Evolutionary conservation across 1,140 invertebrate genomes (phyloP).

Genomic region (Bicyclus anynana): DNA sequence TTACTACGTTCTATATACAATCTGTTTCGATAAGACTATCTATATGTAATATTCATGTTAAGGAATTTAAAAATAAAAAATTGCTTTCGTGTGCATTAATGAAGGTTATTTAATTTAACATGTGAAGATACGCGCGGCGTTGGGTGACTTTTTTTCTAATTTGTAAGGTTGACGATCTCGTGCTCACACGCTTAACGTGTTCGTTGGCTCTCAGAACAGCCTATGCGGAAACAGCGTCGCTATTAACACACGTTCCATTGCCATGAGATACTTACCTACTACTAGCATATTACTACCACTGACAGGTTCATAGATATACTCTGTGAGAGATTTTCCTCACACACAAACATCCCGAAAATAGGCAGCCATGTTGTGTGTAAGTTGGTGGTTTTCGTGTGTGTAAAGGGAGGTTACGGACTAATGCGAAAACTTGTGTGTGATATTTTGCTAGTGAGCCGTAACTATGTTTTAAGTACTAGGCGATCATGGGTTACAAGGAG

Average conservation of each 20-base stretch:
- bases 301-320: slow-evolving; percentile 29
- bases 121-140: slow-evolving; percentile 38
- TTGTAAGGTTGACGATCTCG: slow-evolving; percentile 70
- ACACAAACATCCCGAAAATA: slow-evolving; percentile 41
- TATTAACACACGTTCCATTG: slow-evolving; percentile 70
- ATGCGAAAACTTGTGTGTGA: slow-evolving; percentile 45
- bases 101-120: slow-evolving; percentile 18
- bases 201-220: slow-evolving; percentile 59
- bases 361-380: slow-evolving; percentile 41
- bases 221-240: slow-evolving; percentile 70
- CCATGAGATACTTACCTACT: slow-evolving; percentile 72
- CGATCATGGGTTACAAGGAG: slow-evolving; percentile 36
- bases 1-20: slow-evolving; percentile 16
- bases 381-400: slow-evolving; percentile 41
- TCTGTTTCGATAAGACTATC: slow-evolving; percentile 13
- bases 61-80: slow-evolving; percentile 2
- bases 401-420: slow-evolving; percentile 36
- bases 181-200: slow-evolving; percentile 61
- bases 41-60: not conserved
- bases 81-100: slow-evolving; percentile 10
- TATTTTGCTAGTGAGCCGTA: slow-evolving; percentile 62
- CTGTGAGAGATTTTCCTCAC: slow-evolving; percentile 52
- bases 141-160: slow-evolving; percentile 68
- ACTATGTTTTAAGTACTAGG: slow-evolving; percentile 62
- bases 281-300: slow-evolving; percentile 58